Evolutionary conservation across 2,113 vertebrate species (phyloP).

Genomic region (Synodontis membranacea): DNA sequence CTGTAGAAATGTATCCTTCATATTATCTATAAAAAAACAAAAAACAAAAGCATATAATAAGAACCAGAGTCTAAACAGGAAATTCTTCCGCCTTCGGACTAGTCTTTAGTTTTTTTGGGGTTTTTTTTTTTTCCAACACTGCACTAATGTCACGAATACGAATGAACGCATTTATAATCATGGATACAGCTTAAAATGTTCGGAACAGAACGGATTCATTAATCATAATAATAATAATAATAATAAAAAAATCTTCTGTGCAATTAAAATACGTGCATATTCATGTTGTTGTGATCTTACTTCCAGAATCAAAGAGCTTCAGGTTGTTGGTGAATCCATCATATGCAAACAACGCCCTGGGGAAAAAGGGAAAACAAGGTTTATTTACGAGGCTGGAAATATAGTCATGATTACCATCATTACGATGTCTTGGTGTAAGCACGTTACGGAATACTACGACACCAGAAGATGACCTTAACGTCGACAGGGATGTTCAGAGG

Average conservation of each 20-base stretch:
- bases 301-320: constrained; percentile 82
- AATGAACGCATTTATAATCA: neutral
- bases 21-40: neutral
- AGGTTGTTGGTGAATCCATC: constrained; percentile 78
- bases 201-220: neutral
- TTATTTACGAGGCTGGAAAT: neutral
- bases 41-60: neutral
- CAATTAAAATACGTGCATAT: neutral
- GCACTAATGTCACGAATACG: neutral
- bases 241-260: neutral
- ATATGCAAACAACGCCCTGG: constrained; percentile 81
- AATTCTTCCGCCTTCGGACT: neutral
- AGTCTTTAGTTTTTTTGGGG: neutral
- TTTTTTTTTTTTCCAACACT: no score
- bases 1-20: neutral
- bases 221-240: no score
- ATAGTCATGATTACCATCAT: neutral
- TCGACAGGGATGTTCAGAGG: constrained; percentile 24
- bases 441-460: neutral
- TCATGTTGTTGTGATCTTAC: constrained; percentile 61
- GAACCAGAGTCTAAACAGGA: neutral
- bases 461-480: constrained; percentile 12
- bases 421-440: neutral
- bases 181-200: neutral
- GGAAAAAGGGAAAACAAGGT: constrained; percentile 34